Evolutionary conservation across 2,797 vertebrate genomes (phyloP), one percentile per base, ranked within the genome.

Genomic region (Catamblyrhynchus diadema): DNA sequence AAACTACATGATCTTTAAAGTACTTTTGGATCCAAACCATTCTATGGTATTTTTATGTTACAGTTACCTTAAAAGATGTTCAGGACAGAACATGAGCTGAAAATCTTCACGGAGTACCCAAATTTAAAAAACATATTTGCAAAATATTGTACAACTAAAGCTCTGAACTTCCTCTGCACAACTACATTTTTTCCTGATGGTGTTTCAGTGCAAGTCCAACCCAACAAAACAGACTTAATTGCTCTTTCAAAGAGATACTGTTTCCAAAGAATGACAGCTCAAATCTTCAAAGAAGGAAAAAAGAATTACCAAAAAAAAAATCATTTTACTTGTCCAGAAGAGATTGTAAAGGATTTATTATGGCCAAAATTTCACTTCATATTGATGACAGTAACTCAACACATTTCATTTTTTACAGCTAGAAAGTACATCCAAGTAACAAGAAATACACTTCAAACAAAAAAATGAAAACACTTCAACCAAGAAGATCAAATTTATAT

Each of bases 371-470:
- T 82, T 77, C 60, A 70, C 12, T 85, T 92, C 25, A 66, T 54
- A 70, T 16, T 56, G 64, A 93, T 80, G 74, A 84, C 50, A 85
- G 21, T 44, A 91, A 75, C 60, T 77, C 71, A 84, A 81, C 28
- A 64, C 33, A 44, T 82, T 91, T 65, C 8, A 33, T 72, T 70
- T 87, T 86, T 85, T 51, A 89, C 16, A 64, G 37, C 18, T 33
- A 71, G 23, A 93, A 87, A 87, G 44, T 62, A 91, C 41, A 85
- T 80, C 90, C 84, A 91, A 93, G 48, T 70, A 94, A 81, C 10
- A 39, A 16, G 24, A 94, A 92, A 70, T 45, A 85, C 12, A 45
- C 54, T 84, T 32, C 41, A 92, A 88, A 86, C 41, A 83, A 62
- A 93, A 22, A 37, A 81, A 25, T 47, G n/a, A 86, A 78, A 83